A percentile compares a stretch with the other conserved stretches of the same genome.
Conservation (phyloP, 2,113 vertebrate species). For the Xyrauchen texanus region DNA sequence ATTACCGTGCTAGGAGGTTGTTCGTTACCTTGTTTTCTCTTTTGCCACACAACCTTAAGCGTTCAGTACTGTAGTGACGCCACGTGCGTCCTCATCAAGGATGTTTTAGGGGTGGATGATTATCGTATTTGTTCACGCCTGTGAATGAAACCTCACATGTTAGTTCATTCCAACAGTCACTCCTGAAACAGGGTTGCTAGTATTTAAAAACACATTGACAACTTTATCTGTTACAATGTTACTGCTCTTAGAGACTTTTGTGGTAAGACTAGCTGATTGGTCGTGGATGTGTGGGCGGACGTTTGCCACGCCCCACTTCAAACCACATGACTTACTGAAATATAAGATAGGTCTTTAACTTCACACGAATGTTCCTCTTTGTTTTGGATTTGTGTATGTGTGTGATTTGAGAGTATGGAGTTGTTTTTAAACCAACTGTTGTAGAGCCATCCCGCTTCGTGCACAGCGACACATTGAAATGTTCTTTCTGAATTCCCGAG, state of each 20-base stretch:
- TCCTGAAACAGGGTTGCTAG: conserved; percentile 14
- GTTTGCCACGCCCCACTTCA: not conserved
- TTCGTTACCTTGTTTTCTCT: not conserved
- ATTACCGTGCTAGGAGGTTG: not conserved
- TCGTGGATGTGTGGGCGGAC: conserved; percentile 8
- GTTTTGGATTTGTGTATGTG: conserved; percentile 1
- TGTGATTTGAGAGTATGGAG: not conserved
- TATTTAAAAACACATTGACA: not conserved
- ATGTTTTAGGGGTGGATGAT: too few relatives aligned
- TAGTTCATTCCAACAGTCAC: conserved; percentile 33
- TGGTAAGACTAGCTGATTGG: not conserved
- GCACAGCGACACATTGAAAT: conserved; percentile 64
- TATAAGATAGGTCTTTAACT: conserved; percentile 38
- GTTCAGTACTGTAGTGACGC: conserved; percentile 23
- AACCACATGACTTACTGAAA: conserved; percentile 15
- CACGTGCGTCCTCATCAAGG: not conserved
- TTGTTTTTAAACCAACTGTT: conserved; percentile 19
- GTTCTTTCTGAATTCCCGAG: conserved; percentile 36
- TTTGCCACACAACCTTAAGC: conserved; percentile 36
- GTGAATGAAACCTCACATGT: not conserved
- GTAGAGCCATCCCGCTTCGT: conserved; percentile 55
- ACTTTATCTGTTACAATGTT: conserved; percentile 49
- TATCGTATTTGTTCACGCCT: too few relatives aligned
- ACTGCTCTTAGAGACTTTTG: conserved; percentile 32
- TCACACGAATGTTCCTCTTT: conserved; percentile 26